These are phyloP conservation scores for Pristionchus maxplancki DNA, from an alignment of 2,888 invertebrate species.

Conservation along the genomic window DNA sequence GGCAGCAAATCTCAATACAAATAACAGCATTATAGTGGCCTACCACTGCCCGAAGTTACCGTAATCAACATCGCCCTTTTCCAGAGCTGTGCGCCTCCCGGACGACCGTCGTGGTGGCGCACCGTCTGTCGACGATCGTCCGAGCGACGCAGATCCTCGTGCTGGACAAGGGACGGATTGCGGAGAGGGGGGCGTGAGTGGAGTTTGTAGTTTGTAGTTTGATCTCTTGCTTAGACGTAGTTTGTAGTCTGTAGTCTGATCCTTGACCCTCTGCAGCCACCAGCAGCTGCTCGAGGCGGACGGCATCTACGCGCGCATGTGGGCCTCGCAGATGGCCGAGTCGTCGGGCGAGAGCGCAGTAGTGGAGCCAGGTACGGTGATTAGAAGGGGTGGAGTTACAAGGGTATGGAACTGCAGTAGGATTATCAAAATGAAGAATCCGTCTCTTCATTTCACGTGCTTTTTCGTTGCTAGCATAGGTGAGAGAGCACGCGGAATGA, in stretches of 20 bases:
- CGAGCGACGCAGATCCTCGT: constrained; percentile 96
- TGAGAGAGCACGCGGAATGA: too few relatives aligned
- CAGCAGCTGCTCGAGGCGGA: constrained; percentile 84
- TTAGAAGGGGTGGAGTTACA: too few relatives aligned
- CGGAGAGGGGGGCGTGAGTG: constrained; percentile 89
- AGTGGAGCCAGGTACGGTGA: neutral
- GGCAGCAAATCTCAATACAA: too few relatives aligned
- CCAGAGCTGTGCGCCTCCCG: constrained; percentile 87
- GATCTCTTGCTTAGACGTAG: neutral
- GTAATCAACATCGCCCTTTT: neutral
- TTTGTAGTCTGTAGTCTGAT: neutral
- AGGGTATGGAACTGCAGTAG: too few relatives aligned
- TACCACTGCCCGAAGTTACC: too few relatives aligned
- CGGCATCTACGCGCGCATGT: constrained; percentile 92
- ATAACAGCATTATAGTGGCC: too few relatives aligned
- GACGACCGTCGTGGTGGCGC: constrained; percentile 93
- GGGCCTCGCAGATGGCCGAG: constrained; percentile 81
- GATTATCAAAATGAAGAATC: too few relatives aligned
- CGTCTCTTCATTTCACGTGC: too few relatives aligned
- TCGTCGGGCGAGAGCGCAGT: neutral
- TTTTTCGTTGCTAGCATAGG: too few relatives aligned
- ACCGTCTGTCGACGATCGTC: constrained; percentile 92
- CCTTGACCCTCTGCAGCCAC: constrained; percentile 82
- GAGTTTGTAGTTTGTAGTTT: neutral
- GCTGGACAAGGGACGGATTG: constrained; percentile 90